Conservation (phyloP, 2,888 invertebrate species). For the Cetonia aurata region DNA sequence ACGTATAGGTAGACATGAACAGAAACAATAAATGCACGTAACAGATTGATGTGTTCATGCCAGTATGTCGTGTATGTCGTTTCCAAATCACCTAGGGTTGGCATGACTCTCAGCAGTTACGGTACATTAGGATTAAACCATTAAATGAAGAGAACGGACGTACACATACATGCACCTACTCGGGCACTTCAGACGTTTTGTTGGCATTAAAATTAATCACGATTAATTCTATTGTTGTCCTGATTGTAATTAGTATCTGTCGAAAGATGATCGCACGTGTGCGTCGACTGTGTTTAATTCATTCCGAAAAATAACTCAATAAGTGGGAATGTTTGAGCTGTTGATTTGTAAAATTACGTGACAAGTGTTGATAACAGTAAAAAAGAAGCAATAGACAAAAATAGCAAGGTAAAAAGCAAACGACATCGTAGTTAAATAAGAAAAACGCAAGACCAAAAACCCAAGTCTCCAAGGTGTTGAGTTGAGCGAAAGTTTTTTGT, state of each 20-base stretch:
- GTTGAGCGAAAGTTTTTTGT: too few relatives aligned
- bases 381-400: too few relatives aligned
- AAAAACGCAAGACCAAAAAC: too few relatives aligned
- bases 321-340: too few relatives aligned
- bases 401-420: too few relatives aligned
- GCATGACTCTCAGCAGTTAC: constrained; percentile 53
- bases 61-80: constrained; percentile 17
- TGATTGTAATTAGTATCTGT: not conserved
- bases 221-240: constrained; percentile 12
- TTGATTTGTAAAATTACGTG: too few relatives aligned
- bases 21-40: not conserved
- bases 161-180: constrained; percentile 5
- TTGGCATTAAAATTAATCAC: constrained; percentile 38
- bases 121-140: constrained; percentile 51
- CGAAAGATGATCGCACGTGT: not conserved
- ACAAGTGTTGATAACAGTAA: too few relatives aligned
- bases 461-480: too few relatives aligned
- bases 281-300: too few relatives aligned
- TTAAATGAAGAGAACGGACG: constrained; percentile 51
- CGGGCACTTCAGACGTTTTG: constrained; percentile 3
- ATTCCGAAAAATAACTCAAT: too few relatives aligned
- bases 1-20: too few relatives aligned
- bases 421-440: too few relatives aligned
- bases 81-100: constrained; percentile 42
- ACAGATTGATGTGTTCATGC: constrained; percentile 16